Percentiles rank a stretch among this genome's conserved stretches.
Conservation (phyloP, 2,113 vertebrate genomes). For the Engraulis encrasicolus region DNA sequence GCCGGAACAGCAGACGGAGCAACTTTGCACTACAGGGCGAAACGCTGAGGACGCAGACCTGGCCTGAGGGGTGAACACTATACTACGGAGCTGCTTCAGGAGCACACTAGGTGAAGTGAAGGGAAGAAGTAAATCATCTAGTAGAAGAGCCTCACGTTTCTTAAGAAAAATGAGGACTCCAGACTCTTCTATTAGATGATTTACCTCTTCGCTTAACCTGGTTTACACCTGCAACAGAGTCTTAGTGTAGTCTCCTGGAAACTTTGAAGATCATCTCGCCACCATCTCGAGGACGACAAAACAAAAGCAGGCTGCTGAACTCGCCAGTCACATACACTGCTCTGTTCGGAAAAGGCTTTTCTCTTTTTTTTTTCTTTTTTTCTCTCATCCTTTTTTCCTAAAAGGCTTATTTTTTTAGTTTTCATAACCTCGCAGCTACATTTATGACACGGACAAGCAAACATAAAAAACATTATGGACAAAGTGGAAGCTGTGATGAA, state of each 20-base stretch:
- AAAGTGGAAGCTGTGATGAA: constrained; percentile 72
- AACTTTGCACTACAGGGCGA: constrained; percentile 93
- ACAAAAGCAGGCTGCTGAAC: constrained; percentile 82
- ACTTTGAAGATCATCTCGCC: constrained; percentile 45
- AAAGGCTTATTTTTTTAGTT: constrained; percentile 79
- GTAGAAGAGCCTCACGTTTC: no score
- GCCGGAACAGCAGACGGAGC: constrained; percentile 80
- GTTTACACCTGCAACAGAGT: no score
- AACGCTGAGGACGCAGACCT: constrained; percentile 60
- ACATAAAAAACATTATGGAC: constrained; percentile 52
- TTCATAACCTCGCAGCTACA: constrained; percentile 84
- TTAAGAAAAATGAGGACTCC: no score
- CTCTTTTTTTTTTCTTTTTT: constrained; percentile 45
- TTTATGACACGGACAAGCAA: no score
- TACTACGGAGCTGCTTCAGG: no score
- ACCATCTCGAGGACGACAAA: constrained; percentile 60
- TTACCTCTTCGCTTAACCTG: no score
- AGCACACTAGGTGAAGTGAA: no score
- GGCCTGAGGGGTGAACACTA: no score
- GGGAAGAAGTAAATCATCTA: no score
- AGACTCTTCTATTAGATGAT: no score
- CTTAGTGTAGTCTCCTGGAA: no score
- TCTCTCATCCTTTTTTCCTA: constrained; percentile 34
- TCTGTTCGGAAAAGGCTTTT: constrained; percentile 90
- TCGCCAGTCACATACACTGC: constrained; percentile 96